Conservation (phyloP, 2,797 vertebrate species). For the Gymnoscopelus braueri region DNA sequence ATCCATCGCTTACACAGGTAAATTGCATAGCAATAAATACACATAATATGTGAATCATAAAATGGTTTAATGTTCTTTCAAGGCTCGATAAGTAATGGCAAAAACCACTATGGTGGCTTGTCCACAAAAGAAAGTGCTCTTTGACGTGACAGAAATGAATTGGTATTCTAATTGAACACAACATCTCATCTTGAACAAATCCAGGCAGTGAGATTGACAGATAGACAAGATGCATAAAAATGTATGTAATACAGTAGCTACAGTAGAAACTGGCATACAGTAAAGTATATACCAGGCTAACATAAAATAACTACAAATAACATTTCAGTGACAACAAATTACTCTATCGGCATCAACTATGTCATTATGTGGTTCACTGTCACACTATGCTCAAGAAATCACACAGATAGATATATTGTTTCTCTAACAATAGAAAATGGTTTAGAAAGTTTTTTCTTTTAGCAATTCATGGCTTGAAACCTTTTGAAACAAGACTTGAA, state of each 20-base stretch:
- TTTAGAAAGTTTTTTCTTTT: constrained; percentile 31
- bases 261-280: constrained; percentile 38
- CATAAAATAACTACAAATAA: constrained; percentile 25
- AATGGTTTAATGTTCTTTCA: constrained; percentile 72
- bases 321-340: constrained; percentile 24
- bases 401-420: constrained; percentile 27
- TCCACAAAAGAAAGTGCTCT: constrained; percentile 57
- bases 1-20: too few species aligned
- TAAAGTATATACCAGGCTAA: constrained; percentile 25
- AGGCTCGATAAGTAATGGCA: constrained; percentile 51
- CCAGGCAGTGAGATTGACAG: constrained; percentile 55
- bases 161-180: constrained; percentile 17
- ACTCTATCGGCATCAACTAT: constrained; percentile 28
- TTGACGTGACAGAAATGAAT: constrained; percentile 41
- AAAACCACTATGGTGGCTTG: constrained; percentile 50
- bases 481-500: constrained; percentile 23
- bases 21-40: too few species aligned
- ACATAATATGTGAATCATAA: constrained; percentile 44
- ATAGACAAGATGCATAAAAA: constrained; percentile 55
- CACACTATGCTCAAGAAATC: constrained; percentile 24
- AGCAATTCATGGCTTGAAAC: constrained; percentile 32
- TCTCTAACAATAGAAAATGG: constrained; percentile 45
- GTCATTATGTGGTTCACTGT: neutral
- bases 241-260: constrained; percentile 16
- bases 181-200: constrained; percentile 43